Percentiles rank a stretch among this genome's conserved stretches.
Evolutionary conservation across 2,888 invertebrate species (phyloP).

Genomic region (Bedellia somnulentella): DNA sequence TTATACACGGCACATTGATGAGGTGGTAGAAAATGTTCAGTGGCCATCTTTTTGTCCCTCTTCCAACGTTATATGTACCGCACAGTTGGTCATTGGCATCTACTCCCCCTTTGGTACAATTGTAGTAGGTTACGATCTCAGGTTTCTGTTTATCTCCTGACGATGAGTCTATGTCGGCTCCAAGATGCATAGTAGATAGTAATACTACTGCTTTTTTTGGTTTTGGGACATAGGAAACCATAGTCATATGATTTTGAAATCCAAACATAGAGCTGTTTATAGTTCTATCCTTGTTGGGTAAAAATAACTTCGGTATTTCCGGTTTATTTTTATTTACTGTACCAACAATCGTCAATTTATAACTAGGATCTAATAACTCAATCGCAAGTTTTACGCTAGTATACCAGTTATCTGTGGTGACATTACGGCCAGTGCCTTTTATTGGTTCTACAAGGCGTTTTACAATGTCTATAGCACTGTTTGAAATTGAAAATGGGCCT

Average conservation of each 20-base stretch:
- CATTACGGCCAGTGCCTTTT: neutral
- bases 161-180: conserved; percentile 3
- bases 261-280: conserved; percentile 12
- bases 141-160: conserved; percentile 3
- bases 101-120: conserved; percentile 5
- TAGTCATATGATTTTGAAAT: conserved; percentile 12
- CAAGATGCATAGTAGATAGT: conserved; percentile 5
- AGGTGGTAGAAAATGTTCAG: conserved; percentile 5
- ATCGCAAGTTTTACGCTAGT: neutral
- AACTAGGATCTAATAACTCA: neutral
- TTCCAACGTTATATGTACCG: conserved; percentile 5
- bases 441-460: neutral
- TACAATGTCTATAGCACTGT: neutral
- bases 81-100: conserved; percentile 5
- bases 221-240: conserved; percentile 4
- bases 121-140: conserved; percentile 5
- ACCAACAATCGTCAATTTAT: neutral
- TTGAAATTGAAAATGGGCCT: no score
- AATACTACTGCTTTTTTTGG: conserved; percentile 5
- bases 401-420: neutral
- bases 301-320: no score
- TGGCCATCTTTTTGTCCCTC: conserved; percentile 6
- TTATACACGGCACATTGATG: no score
- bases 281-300: no score
- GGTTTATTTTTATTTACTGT: neutral